A percentile compares a stretch with the other conserved stretches of the same genome.
phyloP scores from a whole-genome alignment of 1,140 invertebrate species.

The Drosophila micromelanica region DNA sequence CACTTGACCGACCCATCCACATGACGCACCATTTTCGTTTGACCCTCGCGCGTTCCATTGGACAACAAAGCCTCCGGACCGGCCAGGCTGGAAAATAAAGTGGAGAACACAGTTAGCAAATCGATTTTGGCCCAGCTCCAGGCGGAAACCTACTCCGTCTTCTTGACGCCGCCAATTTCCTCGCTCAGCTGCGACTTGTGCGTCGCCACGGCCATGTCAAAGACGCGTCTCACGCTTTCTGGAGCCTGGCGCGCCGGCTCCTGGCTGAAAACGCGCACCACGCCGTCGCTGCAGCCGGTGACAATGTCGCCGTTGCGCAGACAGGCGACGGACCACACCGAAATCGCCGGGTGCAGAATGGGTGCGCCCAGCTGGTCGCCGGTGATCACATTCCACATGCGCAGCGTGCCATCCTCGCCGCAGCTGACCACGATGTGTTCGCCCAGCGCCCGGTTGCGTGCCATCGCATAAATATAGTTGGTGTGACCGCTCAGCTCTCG shows the following conservation, averaged over 20 bases:
- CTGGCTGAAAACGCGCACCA: slow-evolving; percentile 93
- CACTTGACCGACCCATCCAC: slow-evolving; percentile 89
- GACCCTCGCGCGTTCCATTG: slow-evolving; percentile 92
- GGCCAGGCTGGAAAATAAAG: slow-evolving; percentile 87
- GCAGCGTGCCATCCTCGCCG: slow-evolving; percentile 94
- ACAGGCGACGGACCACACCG: slow-evolving; percentile 94
- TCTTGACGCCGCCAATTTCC: slow-evolving; percentile 91
- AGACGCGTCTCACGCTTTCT: slow-evolving; percentile 87
- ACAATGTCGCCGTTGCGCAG: slow-evolving; percentile 95
- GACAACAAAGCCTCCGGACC: slow-evolving; percentile 90
- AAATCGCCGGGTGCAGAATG: slow-evolving; percentile 92
- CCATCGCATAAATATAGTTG: slow-evolving; percentile 89
- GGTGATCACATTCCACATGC: slow-evolving; percentile 90
- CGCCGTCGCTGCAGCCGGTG: slow-evolving; percentile 94
- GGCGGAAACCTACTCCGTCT: slow-evolving; percentile 86
- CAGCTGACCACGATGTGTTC: slow-evolving; percentile 89
- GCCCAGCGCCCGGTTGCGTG: slow-evolving; percentile 86
- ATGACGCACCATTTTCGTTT: slow-evolving; percentile 93
- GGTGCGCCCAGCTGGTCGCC: slow-evolving; percentile 85
- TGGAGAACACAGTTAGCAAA: background rate
- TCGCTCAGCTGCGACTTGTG: slow-evolving; percentile 84
- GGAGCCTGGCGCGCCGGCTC: slow-evolving; percentile 89
- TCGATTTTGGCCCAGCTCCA: background rate
- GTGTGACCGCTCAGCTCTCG: slow-evolving; percentile 92
- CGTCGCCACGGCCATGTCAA: slow-evolving; percentile 89